Conservation (phyloP, 2,797 vertebrate species). For the Synaphobranchus kaupii region DNA sequence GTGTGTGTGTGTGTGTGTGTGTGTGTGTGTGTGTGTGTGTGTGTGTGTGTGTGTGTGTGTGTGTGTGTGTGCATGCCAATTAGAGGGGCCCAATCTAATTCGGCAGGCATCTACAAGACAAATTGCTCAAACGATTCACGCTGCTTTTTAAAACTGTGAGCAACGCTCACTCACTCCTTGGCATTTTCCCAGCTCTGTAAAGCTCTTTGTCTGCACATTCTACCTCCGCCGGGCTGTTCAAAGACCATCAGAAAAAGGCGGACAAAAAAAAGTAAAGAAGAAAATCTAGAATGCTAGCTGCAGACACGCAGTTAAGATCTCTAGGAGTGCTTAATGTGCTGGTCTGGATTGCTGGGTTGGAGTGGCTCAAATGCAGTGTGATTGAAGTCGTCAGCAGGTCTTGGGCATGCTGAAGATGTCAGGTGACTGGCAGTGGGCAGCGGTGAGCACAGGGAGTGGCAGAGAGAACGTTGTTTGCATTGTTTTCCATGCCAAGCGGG, state of each 20-base stretch:
- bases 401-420: conserved; percentile 48
- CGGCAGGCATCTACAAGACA: neutral
- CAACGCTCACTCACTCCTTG: conserved; percentile 49
- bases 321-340: neutral
- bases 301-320: neutral
- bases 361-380: conserved; percentile 24
- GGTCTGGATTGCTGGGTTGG: conserved; percentile 26
- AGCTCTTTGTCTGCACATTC: conserved; percentile 26
- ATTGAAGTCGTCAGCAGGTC: conserved; percentile 49
- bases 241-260: conserved; percentile 20
- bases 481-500: conserved; percentile 49
- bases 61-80: neutral
- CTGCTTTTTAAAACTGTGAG: conserved; percentile 60
- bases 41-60: neutral
- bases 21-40: neutral
- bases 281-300: neutral
- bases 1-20: neutral
- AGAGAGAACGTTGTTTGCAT: neutral
- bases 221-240: neutral
- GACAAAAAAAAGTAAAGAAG: neutral
- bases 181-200: conserved; percentile 51
- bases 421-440: conserved; percentile 32
- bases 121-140: conserved; percentile 30
- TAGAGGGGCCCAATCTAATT: too few species aligned
- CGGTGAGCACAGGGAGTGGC: conserved; percentile 32